phyloP scores from a whole-genome alignment of 2,113 vertebrate species.

The Oophaga pumilio region DNA sequence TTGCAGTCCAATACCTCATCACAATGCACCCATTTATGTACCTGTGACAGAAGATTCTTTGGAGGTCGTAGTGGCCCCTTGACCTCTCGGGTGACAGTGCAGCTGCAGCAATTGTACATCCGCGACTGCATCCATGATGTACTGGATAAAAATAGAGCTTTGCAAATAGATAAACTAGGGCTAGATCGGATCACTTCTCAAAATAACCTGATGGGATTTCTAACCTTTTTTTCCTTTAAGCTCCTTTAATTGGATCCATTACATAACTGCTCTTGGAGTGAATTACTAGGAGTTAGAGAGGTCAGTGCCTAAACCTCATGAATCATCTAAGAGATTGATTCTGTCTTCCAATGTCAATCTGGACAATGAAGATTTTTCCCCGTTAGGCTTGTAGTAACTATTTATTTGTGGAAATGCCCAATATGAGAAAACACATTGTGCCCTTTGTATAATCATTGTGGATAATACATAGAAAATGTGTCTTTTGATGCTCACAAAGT shows the following conservation, averaged over 20 bases:
- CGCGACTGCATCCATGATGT: too few species aligned
- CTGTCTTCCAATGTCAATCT: neutral
- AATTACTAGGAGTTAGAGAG: neutral
- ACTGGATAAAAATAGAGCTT: neutral
- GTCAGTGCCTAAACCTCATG: neutral
- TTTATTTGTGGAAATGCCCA: neutral
- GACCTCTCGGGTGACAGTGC: too few species aligned
- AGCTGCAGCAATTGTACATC: too few species aligned
- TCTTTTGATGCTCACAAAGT: too few species aligned
- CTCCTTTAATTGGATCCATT: conserved; percentile 4
- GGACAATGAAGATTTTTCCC: neutral
- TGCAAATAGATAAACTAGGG: neutral
- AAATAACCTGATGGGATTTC: neutral
- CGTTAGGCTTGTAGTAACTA: neutral
- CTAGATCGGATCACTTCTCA: neutral
- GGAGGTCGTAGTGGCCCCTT: too few species aligned
- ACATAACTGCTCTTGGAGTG: neutral
- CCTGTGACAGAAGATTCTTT: too few species aligned
- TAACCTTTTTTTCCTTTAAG: neutral
- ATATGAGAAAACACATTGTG: neutral
- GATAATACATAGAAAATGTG: too few species aligned
- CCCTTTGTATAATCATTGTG: too few species aligned
- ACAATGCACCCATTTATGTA: too few species aligned
- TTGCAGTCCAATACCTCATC: too few species aligned
- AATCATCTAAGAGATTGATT: conserved; percentile 11